Evolutionary conservation across 2,113 vertebrate species (phyloP).

Genomic region (Gracilinanus agilis): DNA sequence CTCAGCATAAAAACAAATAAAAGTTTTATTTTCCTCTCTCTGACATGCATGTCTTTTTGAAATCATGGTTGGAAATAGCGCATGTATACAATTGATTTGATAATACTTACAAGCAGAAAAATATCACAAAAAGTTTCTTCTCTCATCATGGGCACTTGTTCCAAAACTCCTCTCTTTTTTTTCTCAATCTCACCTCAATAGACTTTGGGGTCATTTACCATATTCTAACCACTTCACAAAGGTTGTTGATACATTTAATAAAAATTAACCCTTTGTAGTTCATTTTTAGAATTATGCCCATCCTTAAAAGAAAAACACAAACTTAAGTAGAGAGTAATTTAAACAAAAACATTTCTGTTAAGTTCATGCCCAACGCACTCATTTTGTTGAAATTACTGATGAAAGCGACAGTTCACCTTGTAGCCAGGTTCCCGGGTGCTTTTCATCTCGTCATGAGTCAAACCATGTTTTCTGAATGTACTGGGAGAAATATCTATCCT

Average conservation of each 20-base stretch:
- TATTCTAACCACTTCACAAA: constrained; percentile 97
- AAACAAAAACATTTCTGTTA: constrained; percentile 92
- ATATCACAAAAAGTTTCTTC: constrained; percentile 95
- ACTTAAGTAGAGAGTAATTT: constrained; percentile 95
- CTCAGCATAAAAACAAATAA: constrained; percentile 83
- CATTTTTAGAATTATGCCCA: constrained; percentile 96
- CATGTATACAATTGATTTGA: constrained; percentile 91
- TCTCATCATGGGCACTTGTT: constrained; percentile 96
- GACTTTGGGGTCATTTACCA: constrained; percentile 97
- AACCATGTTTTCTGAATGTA: constrained; percentile 99
- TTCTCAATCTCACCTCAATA: constrained; percentile 96
- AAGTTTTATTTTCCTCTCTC: constrained; percentile 83
- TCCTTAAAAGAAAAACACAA: constrained; percentile 96
- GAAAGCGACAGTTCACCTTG: constrained; percentile 97
- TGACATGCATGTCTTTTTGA: constrained; percentile 90
- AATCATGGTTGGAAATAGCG: constrained; percentile 89
- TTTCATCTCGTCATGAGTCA: constrained; percentile 97
- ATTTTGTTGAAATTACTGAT: constrained; percentile 85
- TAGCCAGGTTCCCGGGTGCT: constrained; percentile 94
- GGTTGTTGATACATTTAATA: constrained; percentile 95
- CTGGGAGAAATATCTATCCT: constrained; percentile 99
- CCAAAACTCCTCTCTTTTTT: constrained; percentile 97
- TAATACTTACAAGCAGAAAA: constrained; percentile 99
- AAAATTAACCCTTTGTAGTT: constrained; percentile 98
- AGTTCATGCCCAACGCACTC: constrained; percentile 90